Evolutionary conservation across 2,113 vertebrate species (phyloP), one percentile per base, ranked within the genome.

Genomic region (Gorsachius goisagi): DNA sequence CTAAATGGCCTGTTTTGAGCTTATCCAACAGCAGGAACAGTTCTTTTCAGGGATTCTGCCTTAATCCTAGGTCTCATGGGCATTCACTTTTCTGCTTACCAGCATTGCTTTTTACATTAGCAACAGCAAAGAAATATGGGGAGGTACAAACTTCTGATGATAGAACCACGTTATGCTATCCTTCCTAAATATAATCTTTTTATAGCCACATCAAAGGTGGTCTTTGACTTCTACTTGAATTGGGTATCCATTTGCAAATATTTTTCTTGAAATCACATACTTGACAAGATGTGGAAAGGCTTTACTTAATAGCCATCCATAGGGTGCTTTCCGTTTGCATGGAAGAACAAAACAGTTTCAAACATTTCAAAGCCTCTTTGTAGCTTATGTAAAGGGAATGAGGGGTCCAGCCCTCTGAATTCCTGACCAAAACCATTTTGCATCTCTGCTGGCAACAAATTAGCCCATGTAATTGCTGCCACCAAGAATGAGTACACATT

Each of bases 251-350:
- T 91, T 95, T 95, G 66, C 93, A 96, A 95, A 95, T 97, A 96
- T 96, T 96, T 96, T 92, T 92, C 89, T 97, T 96, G 95, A 96
- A 96, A 95, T 95, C 69, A 85, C 93, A 95, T 85, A 94, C 93
- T 95, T 95, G 56, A 64, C 37, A 81, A 95, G 89, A 89, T 64
- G 49, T 87, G 84, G 89, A 72, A 95, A 87, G 95, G 84, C 84
- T 90, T 95, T 55, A 72, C 76, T 92, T 95, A 92, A 95, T 72
- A 92, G 49, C 69, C 53, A 94, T 94, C 94, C 87, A 75, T 94
- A 94, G 94, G 91, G 96, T 95, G 93, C 93, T 95, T 97, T 92
- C 94, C 35, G 27, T 96, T 95, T 87, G 76, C 56, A 16, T 90
- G 52, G 93, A 85, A 87, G 89, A 92, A 78, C 94, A 95, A 95